Percentiles rank a stretch among this genome's conserved stretches.
phyloP scores from a whole-genome alignment of 2,888 invertebrate genomes.

The Phymatocera aterrima region DNA sequence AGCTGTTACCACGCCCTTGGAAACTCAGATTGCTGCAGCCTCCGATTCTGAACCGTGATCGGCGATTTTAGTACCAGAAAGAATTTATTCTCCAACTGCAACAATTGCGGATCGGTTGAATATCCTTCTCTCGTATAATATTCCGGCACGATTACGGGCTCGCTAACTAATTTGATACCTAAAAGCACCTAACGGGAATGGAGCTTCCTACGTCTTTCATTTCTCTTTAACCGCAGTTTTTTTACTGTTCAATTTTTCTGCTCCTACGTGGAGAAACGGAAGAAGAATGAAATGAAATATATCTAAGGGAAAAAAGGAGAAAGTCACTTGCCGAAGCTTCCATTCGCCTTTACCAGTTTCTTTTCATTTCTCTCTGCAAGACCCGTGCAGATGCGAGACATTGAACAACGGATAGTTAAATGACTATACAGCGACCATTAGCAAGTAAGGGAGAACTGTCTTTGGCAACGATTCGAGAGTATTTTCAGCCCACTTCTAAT shows the following conservation, averaged over 20 bases:
- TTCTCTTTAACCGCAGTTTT: too few relatives aligned
- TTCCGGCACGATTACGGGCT: neutral
- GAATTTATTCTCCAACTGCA: neutral
- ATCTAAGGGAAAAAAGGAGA: too few relatives aligned
- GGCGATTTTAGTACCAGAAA: neutral
- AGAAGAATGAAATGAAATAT: too few relatives aligned
- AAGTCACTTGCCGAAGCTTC: too few relatives aligned
- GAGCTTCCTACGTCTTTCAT: too few relatives aligned
- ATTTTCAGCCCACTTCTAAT: constrained; percentile 37
- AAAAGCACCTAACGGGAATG: too few relatives aligned
- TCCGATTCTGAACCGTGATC: neutral
- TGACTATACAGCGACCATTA: constrained; percentile 15
- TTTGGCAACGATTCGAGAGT: constrained; percentile 12
- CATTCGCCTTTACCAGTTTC: too few relatives aligned
- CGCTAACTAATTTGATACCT: neutral
- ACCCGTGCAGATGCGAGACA: neutral
- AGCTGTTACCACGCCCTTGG: constrained; percentile 19
- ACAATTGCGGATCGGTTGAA: neutral
- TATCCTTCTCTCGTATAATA: neutral
- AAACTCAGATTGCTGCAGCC: too few relatives aligned
- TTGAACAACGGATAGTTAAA: constrained; percentile 23
- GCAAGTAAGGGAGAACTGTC: constrained; percentile 4
- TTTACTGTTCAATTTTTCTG: too few relatives aligned
- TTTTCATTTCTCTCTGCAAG: neutral
- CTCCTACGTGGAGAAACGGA: too few relatives aligned